Evolutionary conservation across 2,113 vertebrate genomes (phyloP), one percentile per base, ranked within the genome.

Genomic region (Paracanthobrama guichenoti): DNA sequence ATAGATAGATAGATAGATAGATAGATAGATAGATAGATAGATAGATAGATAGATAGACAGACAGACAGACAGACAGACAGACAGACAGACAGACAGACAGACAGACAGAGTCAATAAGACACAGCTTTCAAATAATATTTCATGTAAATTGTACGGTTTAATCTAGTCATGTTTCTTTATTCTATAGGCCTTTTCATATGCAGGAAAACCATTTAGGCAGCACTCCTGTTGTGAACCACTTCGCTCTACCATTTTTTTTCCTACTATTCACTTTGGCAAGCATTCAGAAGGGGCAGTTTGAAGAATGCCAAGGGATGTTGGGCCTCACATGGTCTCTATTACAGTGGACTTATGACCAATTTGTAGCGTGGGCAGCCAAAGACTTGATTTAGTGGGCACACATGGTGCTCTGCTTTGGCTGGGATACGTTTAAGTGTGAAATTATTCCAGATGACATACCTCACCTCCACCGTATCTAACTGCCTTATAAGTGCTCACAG

Each of bases 381-480:
- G 79, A 79, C 59, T 69, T 86, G 86, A 85, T 89, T 90, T 84
- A 88, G 81, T 86, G 57, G 62, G 72, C 79, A 84, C 87, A 85
- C 84, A 87, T 84, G 84, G 84, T 66, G 35, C 84, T 83, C 75
- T 31, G 82, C 80, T 83, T 82, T 71, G 84, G 83, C 86, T 86
- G 85, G 80, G 86, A 87, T 69, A 79, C 22, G 66, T 78, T 79
- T 64, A 81, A 86, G 88, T 86, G 87, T 89, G 90, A 90, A 89
- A 90, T 88, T 88, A 87, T 89, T 87, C 88, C 87, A 90, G 89
- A 91, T 91, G 90, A 85, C 87, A 88, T 67, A 86, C 53, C 78
- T 85, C 53, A 86, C 87, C 81, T 85, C 76, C 57, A 87, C 71
- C 84, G 60, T 83, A 86, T 88, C 84, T 82, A 88, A 85, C 84